These are phyloP conservation scores for Salvelinus sp. DNA, from an alignment of 2,113 vertebrate genomes.

Conservation along the genomic window DNA sequence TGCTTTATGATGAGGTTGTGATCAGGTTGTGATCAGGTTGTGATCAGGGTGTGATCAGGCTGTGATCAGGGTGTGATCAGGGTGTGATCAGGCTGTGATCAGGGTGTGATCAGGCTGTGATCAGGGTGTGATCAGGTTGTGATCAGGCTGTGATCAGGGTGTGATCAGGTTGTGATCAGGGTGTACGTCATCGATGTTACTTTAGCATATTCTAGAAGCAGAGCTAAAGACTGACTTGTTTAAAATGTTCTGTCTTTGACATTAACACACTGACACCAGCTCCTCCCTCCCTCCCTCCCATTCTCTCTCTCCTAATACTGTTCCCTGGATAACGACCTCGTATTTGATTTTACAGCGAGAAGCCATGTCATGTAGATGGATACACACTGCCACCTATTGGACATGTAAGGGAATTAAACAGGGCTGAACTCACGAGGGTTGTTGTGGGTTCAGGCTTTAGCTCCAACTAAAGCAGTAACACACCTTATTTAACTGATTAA, in stretches of 20 bases:
- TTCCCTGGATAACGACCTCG: not conserved
- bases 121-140: too few relatives aligned
- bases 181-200: slow-evolving; percentile 63
- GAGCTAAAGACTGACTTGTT: slow-evolving; percentile 75
- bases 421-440: not conserved
- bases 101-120: too few relatives aligned
- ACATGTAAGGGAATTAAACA: slow-evolving; percentile 2
- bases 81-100: too few relatives aligned
- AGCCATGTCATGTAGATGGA: slow-evolving; percentile 65
- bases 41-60: too few relatives aligned
- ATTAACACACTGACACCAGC: slow-evolving; percentile 68
- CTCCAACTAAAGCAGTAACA: too few relatives aligned
- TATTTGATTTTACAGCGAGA: slow-evolving; percentile 8
- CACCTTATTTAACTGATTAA: slow-evolving; percentile 27
- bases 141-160: too few relatives aligned
- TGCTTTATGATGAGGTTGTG: slow-evolving; percentile 24
- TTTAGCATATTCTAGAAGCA: slow-evolving; percentile 71
- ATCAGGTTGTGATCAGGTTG: too few relatives aligned
- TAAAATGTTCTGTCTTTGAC: slow-evolving; percentile 69
- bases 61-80: too few relatives aligned
- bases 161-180: slow-evolving; percentile 22
- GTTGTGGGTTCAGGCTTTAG: too few relatives aligned
- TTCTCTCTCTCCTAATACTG: not conserved
- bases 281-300: slow-evolving; percentile 31
- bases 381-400: slow-evolving; percentile 82